Percentiles rank a stretch among this genome's conserved stretches.
Evolutionary conservation across 2,888 invertebrate genomes (phyloP).

Genomic region (Cataglyphis livida): DNA sequence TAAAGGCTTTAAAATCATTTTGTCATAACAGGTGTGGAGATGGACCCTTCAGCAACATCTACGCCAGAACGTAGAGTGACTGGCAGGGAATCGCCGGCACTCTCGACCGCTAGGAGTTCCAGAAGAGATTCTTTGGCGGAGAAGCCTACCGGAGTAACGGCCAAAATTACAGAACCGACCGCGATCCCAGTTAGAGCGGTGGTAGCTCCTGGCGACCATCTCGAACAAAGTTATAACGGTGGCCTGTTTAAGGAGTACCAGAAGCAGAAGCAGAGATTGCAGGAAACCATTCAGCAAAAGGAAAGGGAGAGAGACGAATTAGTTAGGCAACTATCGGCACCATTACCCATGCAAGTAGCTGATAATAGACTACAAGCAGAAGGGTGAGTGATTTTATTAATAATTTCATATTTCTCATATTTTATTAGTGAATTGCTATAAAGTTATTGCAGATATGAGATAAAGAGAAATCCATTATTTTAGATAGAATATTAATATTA

Average conservation of each 20-base stretch:
- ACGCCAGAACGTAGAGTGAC: slow-evolving; percentile 89
- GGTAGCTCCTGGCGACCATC: slow-evolving; percentile 81
- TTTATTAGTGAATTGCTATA: not conserved
- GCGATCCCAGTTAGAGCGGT: slow-evolving; percentile 76
- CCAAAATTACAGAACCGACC: slow-evolving; percentile 84
- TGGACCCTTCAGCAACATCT: slow-evolving; percentile 87
- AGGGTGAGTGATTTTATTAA: slow-evolving; percentile 84
- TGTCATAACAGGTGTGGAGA: slow-evolving; percentile 75
- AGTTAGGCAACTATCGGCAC: slow-evolving; percentile 85
- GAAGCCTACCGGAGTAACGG: slow-evolving; percentile 83
- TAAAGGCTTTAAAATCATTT: not conserved
- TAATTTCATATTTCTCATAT: not conserved
- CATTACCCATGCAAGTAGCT: slow-evolving; percentile 78
- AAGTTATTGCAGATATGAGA: not conserved
- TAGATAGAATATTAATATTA: not conserved
- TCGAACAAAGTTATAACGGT: slow-evolving; percentile 87
- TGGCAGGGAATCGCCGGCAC: slow-evolving; percentile 89
- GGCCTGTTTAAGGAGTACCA: slow-evolving; percentile 94
- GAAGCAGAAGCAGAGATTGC: slow-evolving; percentile 90
- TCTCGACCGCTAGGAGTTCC: slow-evolving; percentile 90
- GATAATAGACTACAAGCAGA: slow-evolving; percentile 86
- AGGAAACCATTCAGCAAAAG: slow-evolving; percentile 87
- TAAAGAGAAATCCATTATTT: not conserved
- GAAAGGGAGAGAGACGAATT: slow-evolving; percentile 87
- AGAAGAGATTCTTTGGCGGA: slow-evolving; percentile 89